These are phyloP conservation scores for Andricus grossulariae DNA, from an alignment of 1,140 invertebrate genomes.

Conservation along the genomic window DNA sequence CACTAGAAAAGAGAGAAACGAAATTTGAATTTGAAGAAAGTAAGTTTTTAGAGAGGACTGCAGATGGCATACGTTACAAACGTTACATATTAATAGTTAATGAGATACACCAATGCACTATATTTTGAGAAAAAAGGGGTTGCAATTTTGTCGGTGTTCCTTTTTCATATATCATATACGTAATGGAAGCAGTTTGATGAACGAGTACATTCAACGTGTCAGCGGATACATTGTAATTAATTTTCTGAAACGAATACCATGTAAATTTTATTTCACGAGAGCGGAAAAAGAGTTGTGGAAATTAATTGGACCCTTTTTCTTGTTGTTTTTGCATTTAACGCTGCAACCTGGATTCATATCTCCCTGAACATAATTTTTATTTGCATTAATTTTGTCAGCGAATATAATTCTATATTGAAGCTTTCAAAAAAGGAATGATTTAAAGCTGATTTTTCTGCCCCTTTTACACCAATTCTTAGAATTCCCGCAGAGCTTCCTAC, in stretches of 20 bases:
- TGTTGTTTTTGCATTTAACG: background rate
- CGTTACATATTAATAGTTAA: constrained; percentile 4
- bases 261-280: constrained; percentile 19
- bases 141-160: too few relatives aligned
- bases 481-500: background rate
- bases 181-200: constrained; percentile 18
- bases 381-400: constrained; percentile 2
- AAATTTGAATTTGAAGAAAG: constrained; percentile 24
- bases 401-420: background rate
- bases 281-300: background rate
- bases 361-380: background rate
- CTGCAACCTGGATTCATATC: background rate
- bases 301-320: constrained; percentile 16
- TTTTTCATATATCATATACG: background rate
- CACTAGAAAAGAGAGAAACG: constrained; percentile 4
- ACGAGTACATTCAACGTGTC: constrained; percentile 18
- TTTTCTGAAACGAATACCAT: constrained; percentile 2
- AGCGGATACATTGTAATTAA: constrained; percentile 20
- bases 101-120: background rate
- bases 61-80: background rate
- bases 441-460: background rate
- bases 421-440: background rate
- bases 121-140: background rate
- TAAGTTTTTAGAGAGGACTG: background rate
- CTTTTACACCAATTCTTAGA: background rate